Base-by-base conservation (phyloP, 1,140 invertebrate genomes). In the Anagrus nilaparvatae region DNA sequence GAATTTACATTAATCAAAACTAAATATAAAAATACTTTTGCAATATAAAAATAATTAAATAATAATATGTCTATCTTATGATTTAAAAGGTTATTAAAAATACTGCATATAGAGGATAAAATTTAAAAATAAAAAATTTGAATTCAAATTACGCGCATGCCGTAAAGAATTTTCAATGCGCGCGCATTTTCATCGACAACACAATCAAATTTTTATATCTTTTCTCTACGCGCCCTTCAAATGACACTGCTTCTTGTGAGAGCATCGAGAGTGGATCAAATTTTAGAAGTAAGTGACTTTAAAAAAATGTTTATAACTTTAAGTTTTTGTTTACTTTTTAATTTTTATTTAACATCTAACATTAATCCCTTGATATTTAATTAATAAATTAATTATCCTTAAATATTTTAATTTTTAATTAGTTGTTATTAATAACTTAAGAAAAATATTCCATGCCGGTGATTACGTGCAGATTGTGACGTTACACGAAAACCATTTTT, bases 141-240 rank as follows among this genome's bases (percentile, higher is more conserved):
- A n/a, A n/a, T n/a, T n/a, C n/a, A n/a, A n/a, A n/a, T n/a, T n/a
- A n/a, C n/a, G n/a, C n/a, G n/a, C n/a, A n/a, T n/a, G n/a, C n/a
- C n/a, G n/a, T n/a, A n/a, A n/a, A n/a, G n/a, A n/a, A n/a, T n/a
- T n/a, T n/a, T n/a, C n/a, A n/a, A n/a, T 23, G 18, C 24, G 43
- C 31, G 42, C 42, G 38, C 44, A 45, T 5, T n/a, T n/a, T n/a
- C n/a, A n/a, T n/a, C n/a, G n/a, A n/a, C n/a, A n/a, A n/a, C n/a
- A n/a, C n/a, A n/a, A n/a, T n/a, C n/a, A n/a, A n/a, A n/a, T n/a
- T n/a, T n/a, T n/a, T n/a, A n/a, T n/a, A n/a, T n/a, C 53, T 65
- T 65, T 66, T 66, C 66, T 61, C 59, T 56, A 40, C 49, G 53
- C 37, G 65, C 61, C 65, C 65, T 67, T 66, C 63, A 66, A 65